phyloP scores from a whole-genome alignment of 2,797 vertebrate genomes.

The Tachyglossus aculeatus region DNA sequence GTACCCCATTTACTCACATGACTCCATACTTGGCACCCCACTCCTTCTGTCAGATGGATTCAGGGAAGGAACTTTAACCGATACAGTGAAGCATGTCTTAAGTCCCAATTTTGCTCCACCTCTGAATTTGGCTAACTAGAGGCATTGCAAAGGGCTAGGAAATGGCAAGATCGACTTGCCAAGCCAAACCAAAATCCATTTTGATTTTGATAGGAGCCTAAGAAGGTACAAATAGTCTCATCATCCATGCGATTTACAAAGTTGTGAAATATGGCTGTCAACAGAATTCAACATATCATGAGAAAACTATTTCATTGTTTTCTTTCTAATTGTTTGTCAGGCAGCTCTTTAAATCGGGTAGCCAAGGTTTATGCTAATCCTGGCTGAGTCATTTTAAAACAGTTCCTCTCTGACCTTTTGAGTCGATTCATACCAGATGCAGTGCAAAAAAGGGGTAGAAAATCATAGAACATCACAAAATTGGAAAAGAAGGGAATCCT shows the following conservation, averaged over 20 bases:
- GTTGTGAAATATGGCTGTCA: background rate
- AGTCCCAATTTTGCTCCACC: too few relatives aligned
- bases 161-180: conserved; percentile 13
- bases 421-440: background rate
- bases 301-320: background rate
- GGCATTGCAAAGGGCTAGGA: background rate
- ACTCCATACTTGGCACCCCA: too few relatives aligned
- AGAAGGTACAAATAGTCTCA: background rate
- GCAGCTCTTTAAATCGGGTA: background rate
- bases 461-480: too few relatives aligned
- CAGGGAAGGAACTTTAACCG: too few relatives aligned
- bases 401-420: background rate
- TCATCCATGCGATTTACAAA: background rate
- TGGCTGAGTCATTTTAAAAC: background rate
- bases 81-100: too few relatives aligned
- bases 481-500: too few relatives aligned
- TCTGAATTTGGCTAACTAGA: background rate
- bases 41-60: too few relatives aligned
- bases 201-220: background rate
- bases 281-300: background rate
- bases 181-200: conserved; percentile 1
- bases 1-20: too few relatives aligned
- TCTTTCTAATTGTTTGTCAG: background rate
- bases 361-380: background rate
- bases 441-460: background rate